Evolutionary conservation across 2,888 invertebrate species (phyloP), one percentile per base, ranked within the genome.

Genomic region (Acronicta leporina): DNA sequence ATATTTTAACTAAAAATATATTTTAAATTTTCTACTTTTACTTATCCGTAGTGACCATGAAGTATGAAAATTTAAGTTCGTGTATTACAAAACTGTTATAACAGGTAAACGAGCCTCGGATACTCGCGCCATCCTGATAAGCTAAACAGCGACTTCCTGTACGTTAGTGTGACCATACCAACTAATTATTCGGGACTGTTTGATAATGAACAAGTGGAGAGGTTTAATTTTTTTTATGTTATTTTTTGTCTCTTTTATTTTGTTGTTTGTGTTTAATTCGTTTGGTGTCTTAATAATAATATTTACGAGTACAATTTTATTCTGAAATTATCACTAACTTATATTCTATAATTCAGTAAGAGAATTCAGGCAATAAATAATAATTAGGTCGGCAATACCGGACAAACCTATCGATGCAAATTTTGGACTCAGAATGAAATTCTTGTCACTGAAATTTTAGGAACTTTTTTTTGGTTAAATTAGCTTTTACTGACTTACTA

Each of bases 91-190:
- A 83, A 82, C 79, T 77, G 81, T 82, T 79, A 72, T 20, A 78
- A 82, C 75, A 87, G 84, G 86, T 88, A 87, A 87, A 87, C 79
- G 83, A 77, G 85, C 65, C 79, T 76, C 77, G 74, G 75, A 81
- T 80, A 82, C 81, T 81, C 82, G 82, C 80, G 75, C 80, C 86
- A 86, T 83, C 80, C 83, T 88, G 91, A 91, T 92, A 91, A 92
- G 88, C 87, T 91, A 92, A 92, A 92, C 85, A 87, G 84, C 76
- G 77, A 89, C 90, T 91, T 92, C 92, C 92, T 90, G 89, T 82
- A 71, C 52, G 48, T 57, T 83, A 82, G 67, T 76, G 86, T 84
- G 82, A 67, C 87, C 81, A 83, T 65, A 55, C 25, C 52, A 75
- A 48, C 48, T 64, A 64, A 69, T 66, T 68, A 65, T 64, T 38